Evolutionary conservation across 2,888 invertebrate genomes (phyloP), one percentile per base, ranked within the genome.

Genomic region (Eristalis tenax): DNA sequence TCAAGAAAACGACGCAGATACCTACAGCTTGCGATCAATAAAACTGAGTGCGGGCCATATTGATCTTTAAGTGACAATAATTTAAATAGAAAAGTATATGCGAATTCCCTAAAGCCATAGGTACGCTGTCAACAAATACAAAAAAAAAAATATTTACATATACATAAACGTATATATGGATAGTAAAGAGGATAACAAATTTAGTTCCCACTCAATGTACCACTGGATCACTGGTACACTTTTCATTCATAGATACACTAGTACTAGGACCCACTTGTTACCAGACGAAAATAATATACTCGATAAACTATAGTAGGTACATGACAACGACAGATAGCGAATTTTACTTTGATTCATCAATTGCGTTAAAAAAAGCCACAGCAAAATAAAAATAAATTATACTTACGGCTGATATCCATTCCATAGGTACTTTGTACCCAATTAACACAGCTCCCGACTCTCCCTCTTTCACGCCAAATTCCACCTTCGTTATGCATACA

Each of bases 401-500:
- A 86, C 83, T 79, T 38, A 87, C 86, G 70, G 75, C 59, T 78
- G 71, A 83, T 79, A 70, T 87, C 87, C 87, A 87, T 87, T 57
- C 87, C 87, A 87, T 87, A 83, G 76, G 83, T 80, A 83, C 87
- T 83, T 83, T 79, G 87, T 73, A 87, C 83, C 87, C 87, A 83
- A 83, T 87, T 87, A 83, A 87, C 63, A 80, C 83, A 80, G 79
- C 68, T 75, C 63, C 63, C 73, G 63, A 79, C 87, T 79, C 87
- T 76, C 66, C 87, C 83, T 76, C 79, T 75, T 83, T 87, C 87
- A 32, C 87, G 79, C 83, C 83, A 87, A 75, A 80, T 80, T 79
- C 76, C 87, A 77, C 68, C 69, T 80, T 80, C 87, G 87, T 87
- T 87, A 87, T 87, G 79, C 87, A 87, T 87, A 87, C 87, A 80